A percentile compares a stretch with the other conserved stretches of the same genome.
Evolutionary conservation across 2,797 vertebrate species (phyloP).

Genomic region (Macropus fuliginosus): DNA sequence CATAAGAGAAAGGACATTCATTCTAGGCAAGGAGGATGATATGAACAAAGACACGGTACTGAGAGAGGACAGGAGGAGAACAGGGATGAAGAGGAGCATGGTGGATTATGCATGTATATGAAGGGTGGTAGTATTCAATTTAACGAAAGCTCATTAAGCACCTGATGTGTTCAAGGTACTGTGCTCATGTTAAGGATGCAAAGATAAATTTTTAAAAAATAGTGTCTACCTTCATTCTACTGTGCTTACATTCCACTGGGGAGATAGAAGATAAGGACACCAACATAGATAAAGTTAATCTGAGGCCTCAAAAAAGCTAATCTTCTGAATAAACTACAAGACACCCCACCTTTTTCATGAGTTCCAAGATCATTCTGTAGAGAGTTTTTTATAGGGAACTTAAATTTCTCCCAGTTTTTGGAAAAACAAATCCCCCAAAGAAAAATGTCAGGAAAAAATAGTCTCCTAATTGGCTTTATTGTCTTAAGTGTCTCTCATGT

Average conservation of each 20-base stretch:
- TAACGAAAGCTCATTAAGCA: background rate
- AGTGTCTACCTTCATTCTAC: background rate
- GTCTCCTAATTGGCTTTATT: background rate
- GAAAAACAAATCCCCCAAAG: background rate
- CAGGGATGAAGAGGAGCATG: background rate
- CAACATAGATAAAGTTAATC: background rate
- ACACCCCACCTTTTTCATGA: background rate
- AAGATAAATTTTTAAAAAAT: background rate
- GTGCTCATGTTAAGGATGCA: background rate
- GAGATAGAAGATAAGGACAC: background rate
- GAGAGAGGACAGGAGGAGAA: background rate
- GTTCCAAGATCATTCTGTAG: background rate
- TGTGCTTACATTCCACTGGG: background rate
- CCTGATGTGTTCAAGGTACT: background rate
- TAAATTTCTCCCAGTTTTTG: background rate
- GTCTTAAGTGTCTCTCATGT: background rate
- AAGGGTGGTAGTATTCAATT: background rate
- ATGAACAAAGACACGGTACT: background rate
- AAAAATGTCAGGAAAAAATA: background rate
- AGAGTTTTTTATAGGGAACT: background rate
- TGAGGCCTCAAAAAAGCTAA: background rate
- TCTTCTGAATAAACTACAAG: background rate
- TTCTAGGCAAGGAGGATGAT: background rate
- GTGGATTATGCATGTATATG: background rate
- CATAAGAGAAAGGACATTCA: background rate